These are phyloP conservation scores for Hololepta plana DNA, from an alignment of 2,888 invertebrate species.

Conservation along the genomic window DNA sequence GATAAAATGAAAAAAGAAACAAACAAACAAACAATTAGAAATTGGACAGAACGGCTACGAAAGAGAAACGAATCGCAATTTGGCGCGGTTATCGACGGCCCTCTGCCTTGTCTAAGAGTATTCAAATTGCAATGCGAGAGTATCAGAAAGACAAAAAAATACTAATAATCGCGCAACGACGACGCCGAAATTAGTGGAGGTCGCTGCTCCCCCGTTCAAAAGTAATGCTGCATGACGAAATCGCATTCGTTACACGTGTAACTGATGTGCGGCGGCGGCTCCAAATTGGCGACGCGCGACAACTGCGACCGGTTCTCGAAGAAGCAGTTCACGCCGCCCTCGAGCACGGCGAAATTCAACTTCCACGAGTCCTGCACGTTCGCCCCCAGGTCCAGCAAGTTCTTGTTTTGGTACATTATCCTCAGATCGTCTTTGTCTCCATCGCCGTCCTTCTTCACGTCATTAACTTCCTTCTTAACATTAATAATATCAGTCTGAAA, in stretches of 20 bases:
- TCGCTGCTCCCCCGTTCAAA: constrained; percentile 4
- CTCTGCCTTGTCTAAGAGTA: too few relatives aligned
- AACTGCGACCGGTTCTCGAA: constrained; percentile 42
- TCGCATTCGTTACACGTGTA: constrained; percentile 11
- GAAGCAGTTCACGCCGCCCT: constrained; percentile 31
- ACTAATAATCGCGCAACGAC: too few relatives aligned
- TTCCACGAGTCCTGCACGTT: constrained; percentile 30
- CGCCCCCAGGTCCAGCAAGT: constrained; percentile 38
- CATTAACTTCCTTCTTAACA: constrained; percentile 1
- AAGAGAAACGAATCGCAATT: too few relatives aligned
- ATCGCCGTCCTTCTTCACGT: background rate
- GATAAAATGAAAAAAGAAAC: too few relatives aligned
- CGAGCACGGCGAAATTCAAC: constrained; percentile 32
- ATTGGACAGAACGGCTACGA: too few relatives aligned
- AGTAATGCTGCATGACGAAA: constrained; percentile 10
- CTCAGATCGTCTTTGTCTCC: constrained; percentile 15
- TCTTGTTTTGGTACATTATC: constrained; percentile 33
- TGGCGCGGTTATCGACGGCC: too few relatives aligned
- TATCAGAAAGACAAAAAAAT: too few relatives aligned
- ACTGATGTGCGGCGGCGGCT: constrained; percentile 10
- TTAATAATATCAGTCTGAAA: constrained; percentile 18
- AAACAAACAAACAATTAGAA: too few relatives aligned
- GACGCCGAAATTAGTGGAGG: too few relatives aligned
- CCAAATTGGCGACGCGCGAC: constrained; percentile 12
- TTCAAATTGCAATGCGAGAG: too few relatives aligned